A percentile compares a stretch with the other conserved stretches of the same genome.
These are phyloP conservation scores for Lasioglossum lativentre DNA, from an alignment of 2,888 invertebrate genomes.

Conservation along the genomic window DNA sequence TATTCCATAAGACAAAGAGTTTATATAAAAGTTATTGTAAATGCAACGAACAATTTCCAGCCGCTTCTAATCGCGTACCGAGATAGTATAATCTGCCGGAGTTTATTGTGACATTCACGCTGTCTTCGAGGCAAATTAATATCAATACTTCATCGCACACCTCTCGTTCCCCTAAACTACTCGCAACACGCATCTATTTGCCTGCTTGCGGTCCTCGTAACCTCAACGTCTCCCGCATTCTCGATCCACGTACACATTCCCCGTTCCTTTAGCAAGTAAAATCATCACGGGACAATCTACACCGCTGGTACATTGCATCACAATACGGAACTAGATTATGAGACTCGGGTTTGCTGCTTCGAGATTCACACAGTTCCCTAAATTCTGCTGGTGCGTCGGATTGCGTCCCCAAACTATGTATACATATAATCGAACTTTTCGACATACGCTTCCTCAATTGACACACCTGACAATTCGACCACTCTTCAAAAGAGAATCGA, in stretches of 20 bases:
- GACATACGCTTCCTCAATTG: background rate
- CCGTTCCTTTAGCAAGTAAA: constrained; percentile 34
- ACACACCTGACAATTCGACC: too few species aligned
- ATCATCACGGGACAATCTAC: constrained; percentile 41
- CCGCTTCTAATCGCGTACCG: too few species aligned
- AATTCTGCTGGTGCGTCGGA: constrained; percentile 5
- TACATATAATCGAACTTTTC: constrained; percentile 48
- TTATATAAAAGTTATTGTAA: background rate
- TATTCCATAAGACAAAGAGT: background rate
- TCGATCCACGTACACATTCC: background rate
- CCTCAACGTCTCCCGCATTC: constrained; percentile 18
- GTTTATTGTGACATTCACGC: background rate
- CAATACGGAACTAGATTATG: constrained; percentile 41
- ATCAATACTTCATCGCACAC: constrained; percentile 32
- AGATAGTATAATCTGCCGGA: background rate
- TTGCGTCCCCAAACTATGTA: constrained; percentile 15
- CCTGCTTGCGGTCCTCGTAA: constrained; percentile 26
- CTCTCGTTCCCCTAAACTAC: constrained; percentile 19
- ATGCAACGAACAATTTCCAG: background rate
- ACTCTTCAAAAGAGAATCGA: too few species aligned
- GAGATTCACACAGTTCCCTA: background rate
- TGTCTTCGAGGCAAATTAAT: constrained; percentile 29
- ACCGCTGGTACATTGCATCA: constrained; percentile 20
- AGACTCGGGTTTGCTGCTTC: constrained; percentile 4
- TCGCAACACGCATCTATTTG: constrained; percentile 32